Conservation (phyloP, 2,797 vertebrate genomes). For the Loris lydekkerianus region DNA sequence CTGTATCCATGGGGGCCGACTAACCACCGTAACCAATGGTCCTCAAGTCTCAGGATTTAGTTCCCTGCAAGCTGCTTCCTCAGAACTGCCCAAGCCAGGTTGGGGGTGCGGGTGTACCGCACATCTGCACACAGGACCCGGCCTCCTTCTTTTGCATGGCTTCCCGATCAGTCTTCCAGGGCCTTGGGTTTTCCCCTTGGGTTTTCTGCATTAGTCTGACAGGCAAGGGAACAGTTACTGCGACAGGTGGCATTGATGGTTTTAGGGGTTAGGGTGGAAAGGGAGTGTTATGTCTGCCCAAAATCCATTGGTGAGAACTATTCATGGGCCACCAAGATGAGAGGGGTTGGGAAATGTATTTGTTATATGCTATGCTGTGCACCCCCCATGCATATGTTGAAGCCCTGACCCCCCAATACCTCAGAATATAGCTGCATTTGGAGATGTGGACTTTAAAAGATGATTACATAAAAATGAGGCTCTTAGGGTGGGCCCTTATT, state of each 20-base stretch:
- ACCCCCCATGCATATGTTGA: neutral
- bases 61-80: neutral
- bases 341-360: neutral
- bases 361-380: neutral
- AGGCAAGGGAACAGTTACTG: neutral
- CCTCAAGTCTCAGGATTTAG: neutral
- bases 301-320: neutral
- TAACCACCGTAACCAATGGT: neutral
- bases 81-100: neutral
- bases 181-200: neutral
- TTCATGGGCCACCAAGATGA: neutral
- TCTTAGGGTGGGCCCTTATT: neutral
- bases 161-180: neutral
- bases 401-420: neutral
- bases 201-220: neutral
- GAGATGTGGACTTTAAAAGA: neutral
- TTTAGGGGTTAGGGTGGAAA: neutral
- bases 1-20: neutral
- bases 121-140: neutral
- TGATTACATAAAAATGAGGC: neutral
- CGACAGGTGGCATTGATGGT: neutral
- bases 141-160: no score
- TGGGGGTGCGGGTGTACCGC: fast-evolving
- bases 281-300: neutral
- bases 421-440: neutral